Conservation (phyloP, 2,888 invertebrate genomes). For the Deilephila elpenor region DNA sequence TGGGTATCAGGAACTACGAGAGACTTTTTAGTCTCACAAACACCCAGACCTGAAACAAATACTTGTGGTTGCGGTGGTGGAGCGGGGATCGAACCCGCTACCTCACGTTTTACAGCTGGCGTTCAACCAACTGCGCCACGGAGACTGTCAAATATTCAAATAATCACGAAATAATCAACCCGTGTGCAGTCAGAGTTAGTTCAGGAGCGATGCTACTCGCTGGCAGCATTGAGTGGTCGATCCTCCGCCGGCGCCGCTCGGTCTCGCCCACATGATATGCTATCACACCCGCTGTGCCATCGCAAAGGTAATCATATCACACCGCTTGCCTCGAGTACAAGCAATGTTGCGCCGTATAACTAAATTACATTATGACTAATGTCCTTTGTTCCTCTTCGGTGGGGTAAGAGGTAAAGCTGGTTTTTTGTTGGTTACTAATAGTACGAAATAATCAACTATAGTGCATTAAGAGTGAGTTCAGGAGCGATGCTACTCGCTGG, state of each 20-base stretch:
- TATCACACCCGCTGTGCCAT: slow-evolving; percentile 51
- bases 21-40: too few relatives aligned
- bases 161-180: slow-evolving; percentile 35
- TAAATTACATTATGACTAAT: background rate
- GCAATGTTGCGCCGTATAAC: background rate
- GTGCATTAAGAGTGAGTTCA: slow-evolving; percentile 35
- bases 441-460: slow-evolving; percentile 42
- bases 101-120: too few relatives aligned
- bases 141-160: background rate
- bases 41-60: too few relatives aligned
- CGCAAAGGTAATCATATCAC: slow-evolving; percentile 19
- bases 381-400: background rate
- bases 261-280: slow-evolving; percentile 58
- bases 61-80: too few relatives aligned
- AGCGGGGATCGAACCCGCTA: too few relatives aligned
- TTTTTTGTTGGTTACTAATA: background rate
- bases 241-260: slow-evolving; percentile 70
- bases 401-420: background rate
- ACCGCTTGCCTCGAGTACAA: background rate
- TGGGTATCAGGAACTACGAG: too few relatives aligned
- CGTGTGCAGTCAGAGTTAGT: slow-evolving; percentile 42
- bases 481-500: slow-evolving; percentile 44
- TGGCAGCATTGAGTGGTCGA: slow-evolving; percentile 69
- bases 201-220: slow-evolving; percentile 41
- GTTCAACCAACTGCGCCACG: too few relatives aligned